These are phyloP conservation scores for Capitulum mitella DNA, from an alignment of 2,888 invertebrate genomes.

Conservation along the genomic window DNA sequence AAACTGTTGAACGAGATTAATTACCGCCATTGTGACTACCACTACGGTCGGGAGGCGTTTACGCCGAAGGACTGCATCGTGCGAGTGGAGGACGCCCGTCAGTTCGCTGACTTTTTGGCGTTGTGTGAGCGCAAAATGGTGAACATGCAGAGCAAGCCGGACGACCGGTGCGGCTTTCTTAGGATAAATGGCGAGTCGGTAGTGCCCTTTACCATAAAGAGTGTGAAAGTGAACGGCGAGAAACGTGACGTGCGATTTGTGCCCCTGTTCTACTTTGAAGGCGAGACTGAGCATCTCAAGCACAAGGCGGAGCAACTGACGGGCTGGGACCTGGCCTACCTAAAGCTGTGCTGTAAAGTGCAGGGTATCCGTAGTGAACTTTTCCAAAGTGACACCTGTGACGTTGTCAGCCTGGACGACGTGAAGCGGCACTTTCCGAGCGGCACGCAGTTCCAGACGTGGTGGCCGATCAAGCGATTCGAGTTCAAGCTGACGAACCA, in stretches of 20 bases:
- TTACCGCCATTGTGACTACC: conserved; percentile 79
- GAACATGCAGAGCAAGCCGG: conserved; percentile 45
- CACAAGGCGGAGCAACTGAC: conserved; percentile 75
- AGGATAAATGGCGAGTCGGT: conserved; percentile 87
- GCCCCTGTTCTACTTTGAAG: conserved; percentile 82
- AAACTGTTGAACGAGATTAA: conserved; percentile 87
- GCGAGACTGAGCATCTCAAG: conserved; percentile 76
- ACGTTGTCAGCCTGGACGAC: conserved; percentile 80
- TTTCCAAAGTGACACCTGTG: conserved; percentile 82
- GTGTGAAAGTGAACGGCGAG: conserved; percentile 31
- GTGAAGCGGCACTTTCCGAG: conserved; percentile 85
- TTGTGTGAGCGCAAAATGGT: conserved; percentile 79
- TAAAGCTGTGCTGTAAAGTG: conserved; percentile 90
- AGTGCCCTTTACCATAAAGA: conserved; percentile 60
- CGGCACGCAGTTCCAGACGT: conserved; percentile 82
- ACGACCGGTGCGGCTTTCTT: conserved; percentile 80
- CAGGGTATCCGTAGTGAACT: conserved; percentile 85
- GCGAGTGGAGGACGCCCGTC: conserved; percentile 67
- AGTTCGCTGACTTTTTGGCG: conserved; percentile 75
- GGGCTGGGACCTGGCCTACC: conserved; percentile 85
- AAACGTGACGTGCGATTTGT: conserved; percentile 70
- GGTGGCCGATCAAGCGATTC: conserved; percentile 78
- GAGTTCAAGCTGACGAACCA: conserved; percentile 26
- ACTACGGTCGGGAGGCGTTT: conserved; percentile 81
- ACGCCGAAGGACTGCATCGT: conserved; percentile 85